Evolutionary conservation across 2,888 invertebrate species (phyloP).

Genomic region (Lasioglossum malachurum): DNA sequence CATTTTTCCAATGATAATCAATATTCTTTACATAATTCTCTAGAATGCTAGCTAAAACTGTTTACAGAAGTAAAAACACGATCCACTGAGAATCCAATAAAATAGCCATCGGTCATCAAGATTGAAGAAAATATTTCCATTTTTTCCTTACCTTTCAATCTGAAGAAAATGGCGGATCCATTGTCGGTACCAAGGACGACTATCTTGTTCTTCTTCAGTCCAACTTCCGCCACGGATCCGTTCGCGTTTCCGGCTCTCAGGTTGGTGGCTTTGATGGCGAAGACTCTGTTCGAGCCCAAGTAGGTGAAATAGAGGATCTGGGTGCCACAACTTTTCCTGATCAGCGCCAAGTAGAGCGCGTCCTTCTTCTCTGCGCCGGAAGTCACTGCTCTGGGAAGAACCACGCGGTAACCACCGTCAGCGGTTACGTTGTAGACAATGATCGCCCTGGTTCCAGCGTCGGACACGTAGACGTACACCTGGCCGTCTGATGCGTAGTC

Average conservation of each 20-base stretch:
- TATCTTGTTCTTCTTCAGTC: conserved; percentile 86
- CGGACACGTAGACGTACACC: conserved; percentile 88
- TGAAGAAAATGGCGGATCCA: conserved; percentile 87
- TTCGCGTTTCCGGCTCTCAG: conserved; percentile 86
- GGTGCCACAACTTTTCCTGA: conserved; percentile 86
- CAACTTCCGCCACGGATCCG: conserved; percentile 87
- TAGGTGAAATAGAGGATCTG: conserved; percentile 87
- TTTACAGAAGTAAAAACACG: not conserved
- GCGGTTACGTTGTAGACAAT: conserved; percentile 86
- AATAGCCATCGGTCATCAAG: not conserved
- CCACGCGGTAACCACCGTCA: conserved; percentile 86
- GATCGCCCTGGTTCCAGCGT: conserved; percentile 88
- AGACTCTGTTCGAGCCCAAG: conserved; percentile 86
- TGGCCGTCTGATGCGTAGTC: conserved; percentile 88
- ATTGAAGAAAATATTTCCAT: not conserved
- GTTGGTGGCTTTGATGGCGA: conserved; percentile 86
- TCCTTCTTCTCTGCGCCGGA: conserved; percentile 84
- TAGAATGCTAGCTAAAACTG: not conserved
- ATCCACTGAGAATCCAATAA: not conserved
- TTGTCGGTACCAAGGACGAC: conserved; percentile 88
- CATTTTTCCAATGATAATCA: not conserved
- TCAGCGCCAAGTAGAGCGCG: conserved; percentile 87
- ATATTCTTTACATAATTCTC: not conserved
- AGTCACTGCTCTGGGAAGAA: conserved; percentile 86
- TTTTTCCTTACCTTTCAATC: conserved; percentile 79